phyloP scores from a whole-genome alignment of 2,113 vertebrate genomes.

The Catharus fuscescens region DNA sequence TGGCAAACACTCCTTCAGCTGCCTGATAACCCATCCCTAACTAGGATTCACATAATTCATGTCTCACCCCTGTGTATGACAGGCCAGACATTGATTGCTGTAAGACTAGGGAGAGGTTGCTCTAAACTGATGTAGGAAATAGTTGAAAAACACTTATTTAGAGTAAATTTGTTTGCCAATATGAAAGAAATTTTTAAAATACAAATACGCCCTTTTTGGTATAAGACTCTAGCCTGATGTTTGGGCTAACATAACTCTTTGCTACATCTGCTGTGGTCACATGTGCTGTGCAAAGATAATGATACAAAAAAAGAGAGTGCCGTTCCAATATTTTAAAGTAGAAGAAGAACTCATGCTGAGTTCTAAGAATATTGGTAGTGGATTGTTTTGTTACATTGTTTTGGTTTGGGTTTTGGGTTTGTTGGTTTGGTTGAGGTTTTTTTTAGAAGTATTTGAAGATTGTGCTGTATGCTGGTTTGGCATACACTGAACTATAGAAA shows the following conservation, averaged over 20 bases:
- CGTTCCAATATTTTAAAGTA: neutral
- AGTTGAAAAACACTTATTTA: neutral
- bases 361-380: neutral
- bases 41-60: neutral
- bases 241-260: neutral
- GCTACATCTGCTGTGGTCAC: neutral
- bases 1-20: neutral
- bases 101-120: neutral
- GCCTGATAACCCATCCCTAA: neutral
- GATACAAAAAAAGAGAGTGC: neutral
- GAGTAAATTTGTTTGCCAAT: neutral
- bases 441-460: neutral
- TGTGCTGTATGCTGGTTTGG: neutral
- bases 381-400: neutral
- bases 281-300: neutral
- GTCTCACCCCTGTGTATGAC: neutral
- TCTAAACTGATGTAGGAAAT: neutral
- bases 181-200: neutral
- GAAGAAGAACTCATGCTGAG: neutral
- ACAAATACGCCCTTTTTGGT: rapidly evolving
- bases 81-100: neutral
- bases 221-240: neutral
- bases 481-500: neutral
- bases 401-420: neutral
- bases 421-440: neutral